Evolutionary conservation across 2,797 vertebrate species (phyloP).

Genomic region (Halcyon smyrnensis): DNA sequence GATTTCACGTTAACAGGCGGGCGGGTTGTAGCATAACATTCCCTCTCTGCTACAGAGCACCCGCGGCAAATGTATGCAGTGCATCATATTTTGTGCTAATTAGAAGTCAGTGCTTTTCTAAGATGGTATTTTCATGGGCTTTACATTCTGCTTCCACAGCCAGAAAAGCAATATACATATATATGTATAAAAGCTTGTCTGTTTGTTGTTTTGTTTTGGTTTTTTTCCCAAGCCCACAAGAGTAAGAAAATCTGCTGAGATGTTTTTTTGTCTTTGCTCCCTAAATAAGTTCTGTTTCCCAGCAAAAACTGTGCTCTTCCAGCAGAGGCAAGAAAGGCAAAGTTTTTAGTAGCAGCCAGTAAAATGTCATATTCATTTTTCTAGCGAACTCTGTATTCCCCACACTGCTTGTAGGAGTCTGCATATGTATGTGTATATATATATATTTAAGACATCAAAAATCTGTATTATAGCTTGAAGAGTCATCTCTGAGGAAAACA

Average conservation of each 20-base stretch:
- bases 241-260: neutral
- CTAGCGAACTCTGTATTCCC: neutral
- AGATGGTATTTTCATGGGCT: constrained; percentile 3
- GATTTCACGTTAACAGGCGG: neutral
- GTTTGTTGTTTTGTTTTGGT: neutral
- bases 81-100: constrained; percentile 30
- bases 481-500: neutral
- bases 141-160: neutral
- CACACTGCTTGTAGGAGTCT: neutral
- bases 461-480: neutral
- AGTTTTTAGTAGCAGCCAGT: neutral
- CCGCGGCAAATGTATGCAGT: neutral
- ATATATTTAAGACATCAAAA: neutral
- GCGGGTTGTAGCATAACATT: neutral
- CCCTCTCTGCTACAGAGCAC: neutral
- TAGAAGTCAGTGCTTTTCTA: constrained; percentile 13
- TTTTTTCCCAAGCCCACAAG: neutral
- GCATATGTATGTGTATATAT: neutral
- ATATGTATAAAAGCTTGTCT: neutral
- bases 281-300: neutral
- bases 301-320: neutral
- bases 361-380: constrained; percentile 2
- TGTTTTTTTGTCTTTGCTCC: constrained; percentile 10
- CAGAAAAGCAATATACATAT: neutral
- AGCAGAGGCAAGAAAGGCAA: neutral